Conservation (phyloP, 2,888 invertebrate genomes). For the Xestia ashworthii region DNA sequence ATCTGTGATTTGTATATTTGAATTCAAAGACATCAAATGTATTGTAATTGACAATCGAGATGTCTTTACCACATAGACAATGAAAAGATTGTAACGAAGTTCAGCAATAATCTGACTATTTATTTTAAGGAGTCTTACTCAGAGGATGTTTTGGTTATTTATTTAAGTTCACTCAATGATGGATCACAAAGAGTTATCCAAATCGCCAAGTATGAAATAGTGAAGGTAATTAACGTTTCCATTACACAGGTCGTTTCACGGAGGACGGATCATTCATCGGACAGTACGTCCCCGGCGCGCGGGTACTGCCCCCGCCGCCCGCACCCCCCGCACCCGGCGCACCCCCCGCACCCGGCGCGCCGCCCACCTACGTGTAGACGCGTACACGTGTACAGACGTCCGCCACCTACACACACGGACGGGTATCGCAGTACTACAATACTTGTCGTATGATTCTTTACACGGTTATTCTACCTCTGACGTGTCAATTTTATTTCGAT, state of each 20-base stretch:
- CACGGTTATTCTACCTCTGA: neutral
- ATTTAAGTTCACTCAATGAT: neutral
- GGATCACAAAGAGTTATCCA: neutral
- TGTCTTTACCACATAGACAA: neutral
- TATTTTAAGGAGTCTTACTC: neutral
- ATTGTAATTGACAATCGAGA: neutral
- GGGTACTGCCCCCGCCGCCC: constrained; percentile 90
- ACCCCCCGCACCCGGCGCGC: constrained; percentile 40
- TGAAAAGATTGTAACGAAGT: neutral
- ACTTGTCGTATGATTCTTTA: neutral
- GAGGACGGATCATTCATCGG: constrained; percentile 99
- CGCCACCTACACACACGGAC: no score
- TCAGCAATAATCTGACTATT: neutral
- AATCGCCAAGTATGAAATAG: neutral
- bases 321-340: constrained; percentile 69
- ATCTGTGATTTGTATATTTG: neutral
- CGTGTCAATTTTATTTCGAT: neutral
- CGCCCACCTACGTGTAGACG: constrained; percentile 80
- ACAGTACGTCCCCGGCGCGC: constrained; percentile 97
- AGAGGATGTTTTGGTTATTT: neutral
- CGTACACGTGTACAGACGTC: no score
- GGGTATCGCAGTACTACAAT: neutral
- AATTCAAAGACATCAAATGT: no score
- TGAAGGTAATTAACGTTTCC: neutral
- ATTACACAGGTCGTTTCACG: constrained; percentile 95